Evolutionary conservation across 2,888 invertebrate genomes (phyloP), one percentile per base, ranked within the genome.

Genomic region (Caenorhabditis sinica): DNA sequence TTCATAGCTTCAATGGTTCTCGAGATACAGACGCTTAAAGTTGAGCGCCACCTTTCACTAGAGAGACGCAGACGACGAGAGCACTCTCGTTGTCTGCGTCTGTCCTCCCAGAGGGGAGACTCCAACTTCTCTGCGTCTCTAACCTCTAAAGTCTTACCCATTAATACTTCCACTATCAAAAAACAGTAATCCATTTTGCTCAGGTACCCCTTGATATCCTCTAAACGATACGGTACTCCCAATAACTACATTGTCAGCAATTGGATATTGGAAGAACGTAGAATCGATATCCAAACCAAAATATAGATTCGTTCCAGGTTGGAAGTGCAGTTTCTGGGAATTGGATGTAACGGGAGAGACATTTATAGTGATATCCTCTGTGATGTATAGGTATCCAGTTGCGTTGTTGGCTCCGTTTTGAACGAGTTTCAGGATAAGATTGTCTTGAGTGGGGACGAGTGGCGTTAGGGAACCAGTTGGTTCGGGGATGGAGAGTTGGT

Each of bases 401-500:
- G 17, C 17, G 33, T 60, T 60, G 25, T 56, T 25, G 28, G 56
- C 4, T 13, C 30, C 33, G 8, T 8, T n/a, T 30, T 30, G 30
- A 2, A 30, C 30, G 2, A 60, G 5, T 15, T 9, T 17, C n/a
- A 60, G 30, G 17, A n/a, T 33, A 6, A 5, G 15, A 30, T 33
- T 33, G 58, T 60, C 58, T 60, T 60, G 17, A 33, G 58, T 4
- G 6, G 58, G 58, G 3, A 60, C 33, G n/a, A 60, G 28, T 60
- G 58, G 58, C 6, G 58, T 30, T 33, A 60, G 58, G 17, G 58
- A 60, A 4, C 58, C 58, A 33, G 58, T 60, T 60, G 30, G 33
- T 30, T 15, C 28, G 33, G 58, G 30, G 30, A n/a, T 8, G 30
- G 58, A 15, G 0, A 60, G 17, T 1, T 3, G 2, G 58, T 28